Percentiles rank a stretch among this genome's conserved stretches.
Evolutionary conservation across 2,797 vertebrate genomes (phyloP).

Genomic region (Calcarius lapponicus): DNA sequence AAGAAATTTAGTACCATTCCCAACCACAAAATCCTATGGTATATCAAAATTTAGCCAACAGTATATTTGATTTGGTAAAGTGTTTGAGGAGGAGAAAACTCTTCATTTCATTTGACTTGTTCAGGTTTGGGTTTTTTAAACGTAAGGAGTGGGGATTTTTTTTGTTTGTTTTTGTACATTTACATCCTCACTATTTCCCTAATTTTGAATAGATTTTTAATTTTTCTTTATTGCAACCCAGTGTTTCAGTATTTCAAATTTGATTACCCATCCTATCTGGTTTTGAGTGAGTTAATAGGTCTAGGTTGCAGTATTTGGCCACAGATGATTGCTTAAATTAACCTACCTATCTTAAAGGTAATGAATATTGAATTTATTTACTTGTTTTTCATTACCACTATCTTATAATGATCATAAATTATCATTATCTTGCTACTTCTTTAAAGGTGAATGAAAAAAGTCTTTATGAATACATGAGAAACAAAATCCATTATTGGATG

Average conservation of each 20-base stretch:
- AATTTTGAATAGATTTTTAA: neutral
- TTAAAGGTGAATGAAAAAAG: neutral
- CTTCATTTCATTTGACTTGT: neutral
- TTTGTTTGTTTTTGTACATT: neutral
- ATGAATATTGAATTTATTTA: neutral
- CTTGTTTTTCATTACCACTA: neutral
- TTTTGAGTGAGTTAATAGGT: neutral
- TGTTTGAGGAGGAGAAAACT: neutral
- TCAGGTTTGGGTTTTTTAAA: neutral
- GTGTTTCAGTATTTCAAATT: neutral
- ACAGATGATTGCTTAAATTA: neutral
- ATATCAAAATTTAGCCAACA: neutral
- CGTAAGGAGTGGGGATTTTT: neutral
- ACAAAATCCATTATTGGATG: neutral
- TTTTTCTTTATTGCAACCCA: neutral
- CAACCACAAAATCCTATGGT: neutral
- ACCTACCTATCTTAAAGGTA: neutral
- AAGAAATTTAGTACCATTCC: neutral
- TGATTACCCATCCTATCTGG: neutral
- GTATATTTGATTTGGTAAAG: neutral
- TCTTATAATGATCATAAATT: neutral
- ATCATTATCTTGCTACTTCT: neutral
- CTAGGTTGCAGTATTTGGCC: neutral
- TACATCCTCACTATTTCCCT: neutral
- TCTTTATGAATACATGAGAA: neutral